Base-by-base conservation (phyloP, 2,888 invertebrate species). In the Miltochrista miniata region DNA sequence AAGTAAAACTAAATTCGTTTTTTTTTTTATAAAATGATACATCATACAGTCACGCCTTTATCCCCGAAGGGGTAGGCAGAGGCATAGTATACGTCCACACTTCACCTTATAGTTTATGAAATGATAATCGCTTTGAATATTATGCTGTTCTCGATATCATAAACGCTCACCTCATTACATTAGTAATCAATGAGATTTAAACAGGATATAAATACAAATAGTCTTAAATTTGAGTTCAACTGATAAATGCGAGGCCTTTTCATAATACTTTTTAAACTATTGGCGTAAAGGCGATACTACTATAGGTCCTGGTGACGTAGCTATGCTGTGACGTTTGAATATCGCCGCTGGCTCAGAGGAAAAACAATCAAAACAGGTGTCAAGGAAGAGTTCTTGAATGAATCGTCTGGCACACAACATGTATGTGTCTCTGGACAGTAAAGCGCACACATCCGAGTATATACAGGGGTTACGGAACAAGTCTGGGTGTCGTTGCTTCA, bases 341-440 rank as follows among this genome's bases (percentile, higher is more conserved):
- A 94, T 83, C 2, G 87, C 85, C 41, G 83, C 70, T 0, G 94
- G 92, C 56, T 93, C 93, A 18, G 71, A 68, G 39, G 87, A 83
- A 65, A 95, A 93, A 60, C 91, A 92, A 43, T 95, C 95, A 77
- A 96, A 97, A 72, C 93, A 92, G 18, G 96, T 93, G 76, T 98
- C 98, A 45, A 97, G 93, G 85, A 99, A 99, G 34, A 99, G 92
- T 83, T 99, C 99, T 81, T 99, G 98, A 30, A 99, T 91, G 83
- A 98, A 97, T 49, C 98, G 93, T 10, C 98, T 93, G 2, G 97
- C 95, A 56, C 94, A 93, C 74, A 98, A 91, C 74, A 97, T 94
- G 84, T 97, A 98, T 38, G 96, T 95, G 79, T 95, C 96, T 47
- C 94, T 93, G 0, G 96, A 94, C 49, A 98, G 90, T 50, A 96